Conservation (phyloP, 2,888 invertebrate species). For the Meloe dianella region DNA sequence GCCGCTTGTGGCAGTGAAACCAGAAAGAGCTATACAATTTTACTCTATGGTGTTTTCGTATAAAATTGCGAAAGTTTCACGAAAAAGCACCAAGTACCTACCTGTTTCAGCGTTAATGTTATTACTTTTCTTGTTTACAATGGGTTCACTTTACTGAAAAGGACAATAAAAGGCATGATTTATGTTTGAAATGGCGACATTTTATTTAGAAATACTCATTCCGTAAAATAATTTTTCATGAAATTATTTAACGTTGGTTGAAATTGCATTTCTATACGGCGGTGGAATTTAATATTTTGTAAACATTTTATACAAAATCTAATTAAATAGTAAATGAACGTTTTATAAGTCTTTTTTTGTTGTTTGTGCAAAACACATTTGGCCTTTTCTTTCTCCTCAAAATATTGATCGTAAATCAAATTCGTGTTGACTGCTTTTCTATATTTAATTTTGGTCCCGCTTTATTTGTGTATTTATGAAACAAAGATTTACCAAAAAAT, state of each 20-base stretch:
- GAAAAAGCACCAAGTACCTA: not conserved
- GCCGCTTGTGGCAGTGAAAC: not conserved
- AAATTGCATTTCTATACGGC: not conserved
- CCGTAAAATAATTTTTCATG: not conserved
- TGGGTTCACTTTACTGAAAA: not conserved
- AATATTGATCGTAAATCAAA: not conserved
- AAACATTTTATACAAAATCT: not conserved
- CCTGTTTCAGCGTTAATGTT: not conserved
- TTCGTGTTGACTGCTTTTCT: not conserved
- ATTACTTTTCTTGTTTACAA: not conserved
- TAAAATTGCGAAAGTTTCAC: not conserved
- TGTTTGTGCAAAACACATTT: not conserved
- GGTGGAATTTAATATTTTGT: not conserved
- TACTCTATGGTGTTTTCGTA: not conserved
- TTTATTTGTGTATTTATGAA: not conserved
- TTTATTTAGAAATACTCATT: not conserved
- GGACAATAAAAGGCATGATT: not conserved
- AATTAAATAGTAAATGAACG: not conserved
- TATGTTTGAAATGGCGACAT: not conserved
- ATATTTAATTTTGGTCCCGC: not conserved
- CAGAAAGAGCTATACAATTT: not conserved
- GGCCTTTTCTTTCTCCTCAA: not conserved
- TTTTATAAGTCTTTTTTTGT: not conserved
- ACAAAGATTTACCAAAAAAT: too few relatives aligned
- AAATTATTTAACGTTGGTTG: not conserved